Base-by-base conservation (phyloP, 2,797 vertebrate genomes). In the Neostethus bicornis region DNA sequence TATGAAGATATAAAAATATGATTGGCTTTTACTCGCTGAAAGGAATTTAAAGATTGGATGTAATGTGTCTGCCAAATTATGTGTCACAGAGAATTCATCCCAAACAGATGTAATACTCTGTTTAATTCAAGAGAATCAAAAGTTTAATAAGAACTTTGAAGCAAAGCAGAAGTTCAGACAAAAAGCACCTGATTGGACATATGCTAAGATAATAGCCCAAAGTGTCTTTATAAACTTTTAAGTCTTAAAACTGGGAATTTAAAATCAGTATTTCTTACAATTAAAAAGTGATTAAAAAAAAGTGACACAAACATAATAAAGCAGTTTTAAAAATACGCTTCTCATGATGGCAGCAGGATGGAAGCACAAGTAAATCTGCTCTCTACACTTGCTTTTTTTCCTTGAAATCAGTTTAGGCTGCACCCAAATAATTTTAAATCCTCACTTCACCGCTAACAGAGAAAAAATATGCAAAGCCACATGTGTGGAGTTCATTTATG, bases 401-500 rank as follows among this genome's bases (percentile, higher is more conserved):
- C 66, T 58, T 77, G 83, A 87, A 87, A 89, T 87, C 80, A 85
- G 83, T 83, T 78, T 65, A 72, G 80, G 65, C 75, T 75, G 73
- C 73, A 83, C 66, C 78, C 73, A 84, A 86, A 88, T 88, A 76
- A 83, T 85, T 80, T 84, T 75, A 63, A 68, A 66, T 50, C 53
- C 58, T 61, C 56, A 61, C 81, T 83, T 77, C 32, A 65, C 64
- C 63, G 25, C 58, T 28, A 62, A 70, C 73, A 60, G 51, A 80
- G 73, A 56, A 70, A 82, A 37, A 87, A 83, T 78, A 80, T 80
- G 75, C 77, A 84, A 77, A 85, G 73, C 72, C 75, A 74, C 61
- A 75, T 77, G 76, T 79, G 53, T 31, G 35, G 68, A 77, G 77
- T 83, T 84, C 66, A 78, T 76, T 75, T 59, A 53, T 47, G 65